Percentiles rank a stretch among this genome's conserved stretches.
Conservation (phyloP, 1,140 invertebrate species). For the Drosophila santomea region DNA sequence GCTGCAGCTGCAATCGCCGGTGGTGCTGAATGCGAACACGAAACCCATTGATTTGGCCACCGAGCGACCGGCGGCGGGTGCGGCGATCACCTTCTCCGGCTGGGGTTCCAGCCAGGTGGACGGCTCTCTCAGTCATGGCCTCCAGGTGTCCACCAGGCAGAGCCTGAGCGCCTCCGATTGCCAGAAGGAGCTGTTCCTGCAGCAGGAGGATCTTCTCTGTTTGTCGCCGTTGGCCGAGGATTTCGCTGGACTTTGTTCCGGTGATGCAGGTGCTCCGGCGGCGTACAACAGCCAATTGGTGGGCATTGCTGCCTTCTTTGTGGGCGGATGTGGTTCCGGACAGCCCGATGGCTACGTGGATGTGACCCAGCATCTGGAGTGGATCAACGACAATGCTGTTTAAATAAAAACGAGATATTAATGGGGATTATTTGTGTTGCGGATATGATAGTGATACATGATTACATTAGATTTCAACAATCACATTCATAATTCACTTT, state of each 20-base stretch:
- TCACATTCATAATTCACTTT: no score
- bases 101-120: conserved; percentile 58
- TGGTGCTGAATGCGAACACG: conserved; percentile 58
- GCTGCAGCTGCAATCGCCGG: conserved; percentile 52
- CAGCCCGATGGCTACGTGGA: conserved; percentile 87
- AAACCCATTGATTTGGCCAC: conserved; percentile 59
- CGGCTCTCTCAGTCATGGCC: conserved; percentile 42
- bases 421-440: background rate
- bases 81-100: conserved; percentile 50
- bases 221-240: conserved; percentile 23
- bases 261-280: conserved; percentile 78
- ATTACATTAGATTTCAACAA: no score
- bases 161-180: conserved; percentile 50
- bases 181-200: conserved; percentile 30
- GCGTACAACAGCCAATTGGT: conserved; percentile 67
- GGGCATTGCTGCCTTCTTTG: conserved; percentile 69
- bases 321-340: conserved; percentile 51
- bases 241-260: conserved; percentile 54
- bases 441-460: no score
- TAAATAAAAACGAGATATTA: background rate
- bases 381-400: conserved; percentile 77
- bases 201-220: conserved; percentile 63
- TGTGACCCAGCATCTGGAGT: conserved; percentile 84
- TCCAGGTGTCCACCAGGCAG: conserved; percentile 57
- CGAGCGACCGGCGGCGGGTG: conserved; percentile 43